phyloP scores from a whole-genome alignment of 2,113 vertebrate genomes.

The Callionymus lyra region DNA sequence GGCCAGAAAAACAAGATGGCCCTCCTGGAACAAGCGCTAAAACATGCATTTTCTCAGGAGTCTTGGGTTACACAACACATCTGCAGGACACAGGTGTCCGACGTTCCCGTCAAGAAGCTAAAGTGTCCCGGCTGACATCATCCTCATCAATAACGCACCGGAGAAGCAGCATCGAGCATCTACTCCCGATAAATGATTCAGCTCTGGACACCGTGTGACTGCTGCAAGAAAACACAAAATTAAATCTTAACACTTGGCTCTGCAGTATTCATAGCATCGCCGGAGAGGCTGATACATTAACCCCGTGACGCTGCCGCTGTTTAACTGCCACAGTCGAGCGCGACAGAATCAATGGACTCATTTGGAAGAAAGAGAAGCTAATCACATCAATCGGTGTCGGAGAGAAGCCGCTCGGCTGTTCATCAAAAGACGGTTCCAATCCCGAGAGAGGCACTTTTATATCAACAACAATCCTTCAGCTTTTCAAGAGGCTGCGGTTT shows the following conservation, averaged over 20 bases:
- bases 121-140: not conserved
- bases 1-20: no score
- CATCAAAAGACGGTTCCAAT: not conserved
- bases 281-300: not conserved
- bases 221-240: slow-evolving; percentile 1
- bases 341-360: not conserved
- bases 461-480: no score
- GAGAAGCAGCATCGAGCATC: slow-evolving; percentile 1
- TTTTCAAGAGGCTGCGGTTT: no score
- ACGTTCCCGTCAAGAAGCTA: no score
- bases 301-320: not conserved
- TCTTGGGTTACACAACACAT: not conserved
- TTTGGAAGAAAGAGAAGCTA: not conserved
- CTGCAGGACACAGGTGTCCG: not conserved
- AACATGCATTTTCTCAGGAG: no score
- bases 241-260: not conserved
- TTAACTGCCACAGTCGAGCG: not conserved
- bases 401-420: not conserved
- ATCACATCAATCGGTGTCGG: slow-evolving; percentile 1
- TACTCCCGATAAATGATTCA: slow-evolving; percentile 16
- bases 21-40: no score
- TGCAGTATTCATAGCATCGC: not conserved
- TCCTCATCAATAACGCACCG: slow-evolving; percentile 29
- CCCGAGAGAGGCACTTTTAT: no score
- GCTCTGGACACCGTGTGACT: not conserved